Evolutionary conservation across 2,888 invertebrate genomes (phyloP), one percentile per base, ranked within the genome.

Genomic region (Sympetrum striolatum): DNA sequence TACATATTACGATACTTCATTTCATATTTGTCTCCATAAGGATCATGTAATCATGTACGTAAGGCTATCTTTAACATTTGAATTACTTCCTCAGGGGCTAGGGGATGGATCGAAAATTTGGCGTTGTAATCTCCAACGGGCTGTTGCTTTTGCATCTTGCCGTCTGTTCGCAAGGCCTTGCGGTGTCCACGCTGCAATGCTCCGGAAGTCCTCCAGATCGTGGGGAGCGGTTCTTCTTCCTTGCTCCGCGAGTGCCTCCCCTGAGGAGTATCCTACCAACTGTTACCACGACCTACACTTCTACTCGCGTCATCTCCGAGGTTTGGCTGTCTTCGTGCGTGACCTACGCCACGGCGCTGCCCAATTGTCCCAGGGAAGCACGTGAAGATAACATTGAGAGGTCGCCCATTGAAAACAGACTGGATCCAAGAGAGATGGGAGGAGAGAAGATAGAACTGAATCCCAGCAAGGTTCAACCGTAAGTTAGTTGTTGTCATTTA

Each of bases 321-420:
- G 60, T 86, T 22, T 60, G 60, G 37, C 60, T 86, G 60, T 86
- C 86, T 2, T 86, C 86, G 37, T 86, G 86, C 86, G 15, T 86
- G 10, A 60, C 35, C 37, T 31, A 25, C 58, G 35, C 58, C 2
- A 31, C 58, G 6, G 18, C 53, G 0, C 60, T 86, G 58, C 86
- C 86, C 37, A 6, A 31, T 22, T 86, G 86, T n/a, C 86, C 53
- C 1, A 18, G 35, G 35, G 58, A 60, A 37, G 86, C 35, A 0
- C 35, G 53, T 4, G 48, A 10, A 53, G 58, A 31, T 31, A 3
- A 73, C 58, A 37, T 60, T n/a, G 31, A 31, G 12, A n/a, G 58
- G 12, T 60, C 86, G 86, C 35, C 58, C 31, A 3, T 18, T 6
- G 53, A 82, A 25, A 10, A 18, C 35, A 58, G 25, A 31, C 25